Base-by-base conservation (phyloP, 2,113 vertebrate genomes). In the Xenopus tropicalis region DNA sequence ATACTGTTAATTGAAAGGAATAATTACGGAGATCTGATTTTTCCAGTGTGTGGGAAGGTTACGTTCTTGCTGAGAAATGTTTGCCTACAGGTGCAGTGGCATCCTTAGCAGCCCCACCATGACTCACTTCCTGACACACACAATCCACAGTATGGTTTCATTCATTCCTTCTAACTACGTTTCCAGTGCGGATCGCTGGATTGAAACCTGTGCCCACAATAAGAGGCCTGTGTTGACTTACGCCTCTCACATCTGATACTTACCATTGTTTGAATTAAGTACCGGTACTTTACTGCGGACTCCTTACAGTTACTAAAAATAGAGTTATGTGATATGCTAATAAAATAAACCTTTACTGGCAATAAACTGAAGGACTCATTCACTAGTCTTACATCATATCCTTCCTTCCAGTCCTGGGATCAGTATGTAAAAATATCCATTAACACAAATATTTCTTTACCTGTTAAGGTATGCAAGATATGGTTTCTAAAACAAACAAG, bases 111-210 rank as follows among this genome's bases (percentile, higher is more conserved):
- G 21, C 25, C 46, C 14, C 12, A 5, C 42, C 19, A 54, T 74
- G 72, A 74, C 58, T 61, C 65, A 69, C 14, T 21, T 11, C n/a
- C n/a, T 68, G 24, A 68, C 51, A 24, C n/a, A 52, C 29, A 67
- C 25, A 67, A 67, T 67, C 42, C 42, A 22, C 54, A 37, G 58
- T 65, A 46, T 58, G 37, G 68, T 37, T 4, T 61, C 25, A 68
- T 68, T 61, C 43, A 48, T 68, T 75, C 58, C 66, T 52, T n/a
- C 19, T 20, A 48, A 48, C 8, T 17, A 56, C 16, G 37, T 61
- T 62, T 44, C 66, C 14, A 69, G 57, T 75, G 69, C 65, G n/a
- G n/a, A 75, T 75, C 72, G 69, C 48, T 68, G 10, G 43, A 69
- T 68, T 69, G 65, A 65, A 69, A 75, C 72, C 72, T 62, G 44